A percentile compares a stretch with the other conserved stretches of the same genome.
These are phyloP conservation scores for Cygnus olor DNA, from an alignment of 2,797 vertebrate species.

Conservation along the genomic window DNA sequence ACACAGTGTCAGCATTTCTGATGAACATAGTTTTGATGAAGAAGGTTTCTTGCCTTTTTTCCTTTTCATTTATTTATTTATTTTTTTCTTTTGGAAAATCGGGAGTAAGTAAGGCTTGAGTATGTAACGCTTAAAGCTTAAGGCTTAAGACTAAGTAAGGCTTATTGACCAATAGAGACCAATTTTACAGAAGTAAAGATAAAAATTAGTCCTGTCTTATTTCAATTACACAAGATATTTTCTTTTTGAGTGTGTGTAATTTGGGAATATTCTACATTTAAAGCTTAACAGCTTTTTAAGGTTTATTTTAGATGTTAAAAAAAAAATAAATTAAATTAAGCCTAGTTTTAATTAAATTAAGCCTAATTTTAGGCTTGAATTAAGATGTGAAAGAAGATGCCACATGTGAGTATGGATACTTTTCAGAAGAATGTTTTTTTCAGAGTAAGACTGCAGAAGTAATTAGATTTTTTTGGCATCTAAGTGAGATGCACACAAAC, in stretches of 20 bases:
- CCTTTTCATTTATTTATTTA: background rate
- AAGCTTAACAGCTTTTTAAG: background rate
- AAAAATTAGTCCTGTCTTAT: background rate
- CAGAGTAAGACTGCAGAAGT: background rate
- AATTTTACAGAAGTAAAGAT: background rate
- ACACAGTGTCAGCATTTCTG: background rate
- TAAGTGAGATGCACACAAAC: background rate
- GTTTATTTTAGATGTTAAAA: no score
- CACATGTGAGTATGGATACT: fast-evolving
- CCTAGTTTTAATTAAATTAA: no score
- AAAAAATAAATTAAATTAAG: no score
- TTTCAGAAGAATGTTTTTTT: background rate
- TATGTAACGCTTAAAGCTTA: background rate
- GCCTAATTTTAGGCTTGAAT: background rate
- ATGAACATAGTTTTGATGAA: background rate
- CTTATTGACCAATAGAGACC: background rate
- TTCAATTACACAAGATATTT: background rate
- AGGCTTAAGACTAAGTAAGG: background rate
- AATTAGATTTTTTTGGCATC: background rate
- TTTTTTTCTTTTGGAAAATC: background rate
- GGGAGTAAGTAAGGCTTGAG: fast-evolving
- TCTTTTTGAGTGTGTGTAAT: background rate
- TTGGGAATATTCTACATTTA: background rate
- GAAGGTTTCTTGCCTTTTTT: background rate
- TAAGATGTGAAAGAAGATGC: background rate